These are phyloP conservation scores for Progne subis DNA, from an alignment of 2,113 vertebrate genomes.

Conservation along the genomic window DNA sequence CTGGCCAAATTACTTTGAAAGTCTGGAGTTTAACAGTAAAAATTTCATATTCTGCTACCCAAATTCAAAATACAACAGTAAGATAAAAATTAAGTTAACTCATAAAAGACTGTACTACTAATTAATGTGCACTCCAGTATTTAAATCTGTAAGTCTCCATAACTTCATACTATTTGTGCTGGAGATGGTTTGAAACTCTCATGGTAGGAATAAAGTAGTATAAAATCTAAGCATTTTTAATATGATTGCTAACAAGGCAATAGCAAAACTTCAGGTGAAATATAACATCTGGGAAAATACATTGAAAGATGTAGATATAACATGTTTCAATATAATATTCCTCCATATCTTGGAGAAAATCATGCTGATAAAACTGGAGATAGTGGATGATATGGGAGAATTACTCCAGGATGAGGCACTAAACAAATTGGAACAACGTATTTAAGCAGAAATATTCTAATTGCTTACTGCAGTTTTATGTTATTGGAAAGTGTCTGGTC, in stretches of 20 bases:
- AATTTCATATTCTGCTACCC: neutral
- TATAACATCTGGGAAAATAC: neutral
- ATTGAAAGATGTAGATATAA: neutral
- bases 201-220: neutral
- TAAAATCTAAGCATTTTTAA: neutral
- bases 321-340: neutral
- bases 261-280: neutral
- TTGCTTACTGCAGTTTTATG: constrained; percentile 46
- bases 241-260: neutral
- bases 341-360: neutral
- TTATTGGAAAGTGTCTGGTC: constrained; percentile 44
- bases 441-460: constrained; percentile 48
- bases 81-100: neutral
- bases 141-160: neutral
- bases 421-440: constrained; percentile 32
- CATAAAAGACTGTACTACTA: neutral
- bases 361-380: neutral
- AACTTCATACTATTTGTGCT: neutral
- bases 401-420: neutral
- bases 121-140: neutral
- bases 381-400: neutral
- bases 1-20: constrained; percentile 1
- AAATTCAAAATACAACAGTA: neutral
- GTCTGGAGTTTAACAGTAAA: neutral
- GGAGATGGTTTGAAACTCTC: neutral